Evolutionary conservation across 2,797 vertebrate genomes (phyloP).

Genomic region (Chloroceryle inda): DNA sequence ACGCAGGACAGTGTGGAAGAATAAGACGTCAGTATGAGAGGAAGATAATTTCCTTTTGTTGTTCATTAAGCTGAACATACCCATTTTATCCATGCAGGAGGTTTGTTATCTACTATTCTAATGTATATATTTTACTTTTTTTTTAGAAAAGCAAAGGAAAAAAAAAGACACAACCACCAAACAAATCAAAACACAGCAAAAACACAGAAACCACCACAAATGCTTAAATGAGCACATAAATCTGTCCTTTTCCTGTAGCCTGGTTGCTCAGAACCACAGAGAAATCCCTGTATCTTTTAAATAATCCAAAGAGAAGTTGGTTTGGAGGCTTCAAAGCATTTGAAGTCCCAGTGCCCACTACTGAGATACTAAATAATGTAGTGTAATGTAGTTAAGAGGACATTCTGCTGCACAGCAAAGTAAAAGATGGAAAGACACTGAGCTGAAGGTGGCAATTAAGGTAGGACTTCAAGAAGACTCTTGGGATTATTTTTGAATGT

Average conservation of each 20-base stretch:
- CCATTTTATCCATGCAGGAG: background rate
- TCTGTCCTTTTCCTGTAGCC: background rate
- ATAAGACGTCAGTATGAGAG: background rate
- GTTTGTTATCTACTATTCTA: background rate
- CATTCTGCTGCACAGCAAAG: background rate
- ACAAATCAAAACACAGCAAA: background rate
- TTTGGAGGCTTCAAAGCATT: slow-evolving; percentile 4
- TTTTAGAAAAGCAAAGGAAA: background rate
- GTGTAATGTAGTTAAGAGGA: background rate
- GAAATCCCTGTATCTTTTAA: background rate
- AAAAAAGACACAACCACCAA: background rate
- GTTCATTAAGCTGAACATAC: background rate
- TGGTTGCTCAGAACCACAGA: background rate
- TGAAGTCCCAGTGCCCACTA: background rate
- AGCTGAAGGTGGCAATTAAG: slow-evolving; percentile 33
- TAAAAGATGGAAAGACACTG: background rate
- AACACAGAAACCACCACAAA: background rate
- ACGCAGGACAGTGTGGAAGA: background rate
- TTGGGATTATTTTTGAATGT: background rate
- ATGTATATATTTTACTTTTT: no score
- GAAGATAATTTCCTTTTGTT: background rate
- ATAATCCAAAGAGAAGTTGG: background rate
- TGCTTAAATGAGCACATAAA: background rate
- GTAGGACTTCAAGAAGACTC: background rate
- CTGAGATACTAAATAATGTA: slow-evolving; percentile 43